Evolutionary conservation across 2,888 invertebrate genomes (phyloP), one percentile per base, ranked within the genome.

Genomic region (Tineola bisselliella): DNA sequence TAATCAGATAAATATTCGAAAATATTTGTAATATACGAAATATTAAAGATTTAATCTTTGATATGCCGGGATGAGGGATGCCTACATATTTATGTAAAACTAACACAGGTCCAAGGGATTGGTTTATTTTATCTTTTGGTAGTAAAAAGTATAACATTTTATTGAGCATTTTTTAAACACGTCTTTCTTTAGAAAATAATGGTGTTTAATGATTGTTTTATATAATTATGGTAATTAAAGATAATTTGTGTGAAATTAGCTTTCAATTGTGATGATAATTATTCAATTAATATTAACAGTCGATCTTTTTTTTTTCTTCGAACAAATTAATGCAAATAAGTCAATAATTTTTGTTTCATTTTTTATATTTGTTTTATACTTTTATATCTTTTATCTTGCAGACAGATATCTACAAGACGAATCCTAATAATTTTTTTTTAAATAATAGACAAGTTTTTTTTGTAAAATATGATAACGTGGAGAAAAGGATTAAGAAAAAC

Each of bases 31-130:
- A 44, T 17, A 11, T 19, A 12, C 18, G n/a, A 33, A 57, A 62
- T 19, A 59, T 38, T 12, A 6, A 10, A 0, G 52, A 13, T 48
- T 52, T 30, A 43, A 38, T n/a, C 38, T 54, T 62, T 8, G 52
- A 19, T 33, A 31, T 13, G 10, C 48, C 59, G 31, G 48, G 33
- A 17, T 30, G 18, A 33, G 44, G 58, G 12, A 54, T 13, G 6
- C 33, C 19, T 1, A 59, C 33, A 11, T 58, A 5, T 43, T 59
- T 48, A n/a, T 44, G 31, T n/a, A 59, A 59, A 13, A 13, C 33
- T n/a, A 59, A 30, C 2, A 59, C 31, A 0, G 43, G 54, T 3
- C 59, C 62, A 1, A 62, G 13, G 15, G 62, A 59, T 31, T 59
- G 48, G 10, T 48, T 3, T 8, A 10, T 17, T 10, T 48, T 13